Evolutionary conservation across 2,113 vertebrate genomes (phyloP).

Genomic region (Gnathonemus echidnorhynchus): DNA sequence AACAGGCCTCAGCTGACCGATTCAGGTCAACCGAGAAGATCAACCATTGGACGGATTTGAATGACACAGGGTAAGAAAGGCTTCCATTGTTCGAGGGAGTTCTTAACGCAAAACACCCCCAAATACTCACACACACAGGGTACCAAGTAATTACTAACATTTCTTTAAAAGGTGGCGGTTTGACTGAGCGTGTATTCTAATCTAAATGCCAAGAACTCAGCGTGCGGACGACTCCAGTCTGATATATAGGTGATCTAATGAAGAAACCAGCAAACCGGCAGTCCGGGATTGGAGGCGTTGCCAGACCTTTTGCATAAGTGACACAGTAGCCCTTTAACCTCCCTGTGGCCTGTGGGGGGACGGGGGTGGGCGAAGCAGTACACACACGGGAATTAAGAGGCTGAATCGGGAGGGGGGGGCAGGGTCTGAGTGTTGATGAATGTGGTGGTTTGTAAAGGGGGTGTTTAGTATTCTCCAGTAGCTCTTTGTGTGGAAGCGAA

Average conservation of each 20-base stretch:
- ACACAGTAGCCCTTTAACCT: neutral
- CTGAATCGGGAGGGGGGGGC: neutral
- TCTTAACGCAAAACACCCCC: neutral
- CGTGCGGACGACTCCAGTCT: neutral
- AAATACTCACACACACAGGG: neutral
- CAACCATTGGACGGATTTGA: neutral
- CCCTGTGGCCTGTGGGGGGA: neutral
- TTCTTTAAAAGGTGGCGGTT: neutral
- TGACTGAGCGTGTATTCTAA: neutral
- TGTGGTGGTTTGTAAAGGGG: neutral
- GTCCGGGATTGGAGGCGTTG: neutral
- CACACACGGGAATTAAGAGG: neutral
- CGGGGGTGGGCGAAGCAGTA: neutral
- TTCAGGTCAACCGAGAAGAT: neutral
- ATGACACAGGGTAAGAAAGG: neutral
- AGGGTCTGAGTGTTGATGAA: neutral
- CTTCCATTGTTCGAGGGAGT: neutral
- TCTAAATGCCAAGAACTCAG: neutral
- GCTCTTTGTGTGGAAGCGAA: neutral
- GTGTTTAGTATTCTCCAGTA: constrained; percentile 17
- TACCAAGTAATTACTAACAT: neutral
- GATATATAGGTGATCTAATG: neutral
- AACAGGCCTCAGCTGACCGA: neutral
- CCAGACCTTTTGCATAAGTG: neutral
- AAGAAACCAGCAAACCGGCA: neutral